Base-by-base conservation (phyloP, 2,888 invertebrate genomes). In the Heliconius aoede region DNA sequence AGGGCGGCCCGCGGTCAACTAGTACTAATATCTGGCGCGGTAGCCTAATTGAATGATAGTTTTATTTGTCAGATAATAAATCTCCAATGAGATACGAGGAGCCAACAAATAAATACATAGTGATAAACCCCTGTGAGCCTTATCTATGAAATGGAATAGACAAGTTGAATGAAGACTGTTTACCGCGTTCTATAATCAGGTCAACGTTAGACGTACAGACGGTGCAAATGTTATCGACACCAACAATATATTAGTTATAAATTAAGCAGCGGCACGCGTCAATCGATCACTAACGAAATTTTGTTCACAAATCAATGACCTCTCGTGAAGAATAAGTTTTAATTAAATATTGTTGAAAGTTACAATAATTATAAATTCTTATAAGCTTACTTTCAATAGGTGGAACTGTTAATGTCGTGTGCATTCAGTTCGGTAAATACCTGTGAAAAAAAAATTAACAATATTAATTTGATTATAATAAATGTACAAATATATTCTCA, bases 381-480 rank as follows among this genome's bases (percentile, higher is more conserved):
- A 61, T 36, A 24, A 81, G 89, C 93, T 93, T 87, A 94, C 93
- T 86, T 90, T 92, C 91, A 94, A 87, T 89, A 86, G 87, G 89
- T 87, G 90, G 89, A 87, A 87, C 86, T 86, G 88, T 85, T 85
- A 88, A 89, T 86, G 88, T 86, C 86, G 90, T 88, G 88, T 86
- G 88, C 91, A 93, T 93, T 90, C 91, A 93, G 90, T 87, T 91
- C 87, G 87, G 82, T 84, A 88, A 85, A 87, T 88, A 87, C 89
- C 92, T 93, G 93, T 89, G 80, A 89, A 90, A 90, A 82, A 88
- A 84, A 30, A 30, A 28, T n/a, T 13, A 46, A 21, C 3, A 46
- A n/a, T n/a, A 78, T 81, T 80, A 81, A 82, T 76, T 77, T 73
- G 72, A 80, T 73, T 78, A 80, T 81, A 82, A 82, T 80, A 72